These are phyloP conservation scores for Hedychridium roseum DNA, from an alignment of 2,888 invertebrate genomes.

Conservation along the genomic window DNA sequence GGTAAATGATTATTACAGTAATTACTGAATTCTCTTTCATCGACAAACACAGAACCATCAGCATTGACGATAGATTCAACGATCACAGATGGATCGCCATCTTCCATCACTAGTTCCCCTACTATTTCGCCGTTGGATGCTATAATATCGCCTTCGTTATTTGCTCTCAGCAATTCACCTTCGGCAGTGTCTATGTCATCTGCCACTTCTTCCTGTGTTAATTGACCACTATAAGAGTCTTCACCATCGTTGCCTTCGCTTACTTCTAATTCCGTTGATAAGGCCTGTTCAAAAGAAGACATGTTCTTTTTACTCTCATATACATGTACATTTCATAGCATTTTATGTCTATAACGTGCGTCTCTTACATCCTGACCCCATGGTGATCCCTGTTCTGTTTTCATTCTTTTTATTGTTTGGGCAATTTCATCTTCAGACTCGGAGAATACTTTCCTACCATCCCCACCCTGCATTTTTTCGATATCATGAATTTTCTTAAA, in stretches of 20 bases:
- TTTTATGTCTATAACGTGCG: not conserved
- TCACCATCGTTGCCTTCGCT: constrained; percentile 55
- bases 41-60: constrained; percentile 57
- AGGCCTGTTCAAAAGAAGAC: constrained; percentile 34
- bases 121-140: constrained; percentile 54
- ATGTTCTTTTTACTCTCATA: constrained; percentile 6
- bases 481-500: constrained; percentile 57
- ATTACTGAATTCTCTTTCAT: constrained; percentile 53
- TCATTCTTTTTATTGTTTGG: constrained; percentile 53
- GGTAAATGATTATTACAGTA: constrained; percentile 52
- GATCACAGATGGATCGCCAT: constrained; percentile 57
- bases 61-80: constrained; percentile 58
- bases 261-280: constrained; percentile 50
- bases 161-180: constrained; percentile 44
- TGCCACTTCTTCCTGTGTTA: constrained; percentile 52
- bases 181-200: constrained; percentile 50
- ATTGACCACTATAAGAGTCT: constrained; percentile 49
- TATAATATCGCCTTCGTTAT: constrained; percentile 49
- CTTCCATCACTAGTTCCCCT: constrained; percentile 57
- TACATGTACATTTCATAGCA: too few relatives aligned
- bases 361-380: constrained; percentile 56
- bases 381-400: constrained; percentile 50
- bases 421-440: constrained; percentile 56
- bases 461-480: constrained; percentile 49
- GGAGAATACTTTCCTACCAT: constrained; percentile 43